Percentiles rank a stretch among this genome's conserved stretches.
Evolutionary conservation across 2,888 invertebrate species (phyloP).

Genomic region (Lasioglossum zephyrum): DNA sequence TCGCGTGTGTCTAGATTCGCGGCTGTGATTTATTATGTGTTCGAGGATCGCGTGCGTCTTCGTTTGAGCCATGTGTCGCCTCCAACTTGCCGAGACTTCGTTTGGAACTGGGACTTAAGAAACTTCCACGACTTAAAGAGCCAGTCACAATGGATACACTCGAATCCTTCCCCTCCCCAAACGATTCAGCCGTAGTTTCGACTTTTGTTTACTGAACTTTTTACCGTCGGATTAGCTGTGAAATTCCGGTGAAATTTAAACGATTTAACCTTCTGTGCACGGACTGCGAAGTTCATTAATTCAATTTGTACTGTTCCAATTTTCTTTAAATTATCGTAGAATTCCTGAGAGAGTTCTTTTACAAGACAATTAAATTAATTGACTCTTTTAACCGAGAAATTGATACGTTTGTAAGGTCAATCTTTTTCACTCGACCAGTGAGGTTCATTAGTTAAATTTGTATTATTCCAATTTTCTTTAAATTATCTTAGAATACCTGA

Average conservation of each 20-base stretch:
- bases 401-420: no score
- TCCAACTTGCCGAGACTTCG: constrained; percentile 20
- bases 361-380: no score
- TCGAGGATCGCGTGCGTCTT: constrained; percentile 59
- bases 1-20: constrained; percentile 62
- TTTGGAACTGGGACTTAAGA: constrained; percentile 33
- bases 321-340: no score
- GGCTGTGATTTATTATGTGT: constrained; percentile 65
- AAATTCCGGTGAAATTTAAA: background rate
- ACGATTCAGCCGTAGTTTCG: background rate
- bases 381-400: no score
- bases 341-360: no score
- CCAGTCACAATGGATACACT: background rate
- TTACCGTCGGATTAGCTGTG: background rate
- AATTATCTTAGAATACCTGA: background rate
- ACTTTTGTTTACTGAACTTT: background rate
- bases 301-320: background rate
- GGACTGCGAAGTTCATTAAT: background rate
- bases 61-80: constrained; percentile 49
- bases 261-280: background rate
- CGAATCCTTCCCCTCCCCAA: no score
- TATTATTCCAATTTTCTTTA: background rate
- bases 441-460: no score
- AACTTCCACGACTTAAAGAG: constrained; percentile 27
- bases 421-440: no score